These are phyloP conservation scores for Ladona fulva DNA, from an alignment of 1,140 invertebrate genomes.

Conservation along the genomic window DNA sequence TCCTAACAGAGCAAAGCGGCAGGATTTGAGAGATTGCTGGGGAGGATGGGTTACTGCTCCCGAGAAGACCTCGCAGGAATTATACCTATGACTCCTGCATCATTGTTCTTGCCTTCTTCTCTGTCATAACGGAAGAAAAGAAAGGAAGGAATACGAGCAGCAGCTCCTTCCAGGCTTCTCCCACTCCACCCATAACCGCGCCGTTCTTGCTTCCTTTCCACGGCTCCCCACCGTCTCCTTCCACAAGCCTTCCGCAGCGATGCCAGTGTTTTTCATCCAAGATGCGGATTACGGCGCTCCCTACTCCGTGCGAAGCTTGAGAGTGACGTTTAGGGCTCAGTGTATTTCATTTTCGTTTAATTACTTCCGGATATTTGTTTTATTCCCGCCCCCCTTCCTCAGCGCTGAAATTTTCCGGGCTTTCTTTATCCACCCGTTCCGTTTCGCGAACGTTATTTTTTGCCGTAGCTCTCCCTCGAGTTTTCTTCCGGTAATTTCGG, in stretches of 20 bases:
- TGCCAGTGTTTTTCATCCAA: background rate
- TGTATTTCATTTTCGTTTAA: conserved; percentile 5
- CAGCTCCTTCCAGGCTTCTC: too few relatives aligned
- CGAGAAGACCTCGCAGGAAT: too few relatives aligned
- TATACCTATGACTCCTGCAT: too few relatives aligned
- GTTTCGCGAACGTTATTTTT: background rate
- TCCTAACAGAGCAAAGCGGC: too few relatives aligned
- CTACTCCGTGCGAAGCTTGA: background rate
- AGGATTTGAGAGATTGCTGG: too few relatives aligned
- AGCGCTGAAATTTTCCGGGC: background rate
- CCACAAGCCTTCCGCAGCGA: background rate
- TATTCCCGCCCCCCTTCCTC: background rate
- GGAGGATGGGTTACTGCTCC: too few relatives aligned
- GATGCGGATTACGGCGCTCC: background rate
- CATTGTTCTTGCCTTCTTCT: too few relatives aligned
- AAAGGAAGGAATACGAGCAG: too few relatives aligned
- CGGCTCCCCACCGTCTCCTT: too few relatives aligned
- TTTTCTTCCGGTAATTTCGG: background rate
- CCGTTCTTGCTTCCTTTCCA: too few relatives aligned
- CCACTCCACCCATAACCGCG: too few relatives aligned
- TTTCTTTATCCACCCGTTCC: background rate
- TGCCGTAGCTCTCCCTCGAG: background rate
- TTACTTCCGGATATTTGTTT: conserved; percentile 10
- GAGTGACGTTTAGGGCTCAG: conserved; percentile 6
- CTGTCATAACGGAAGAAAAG: too few relatives aligned